Evolutionary conservation across 2,797 vertebrate species (phyloP).

Genomic region (Molothrus aeneus): DNA sequence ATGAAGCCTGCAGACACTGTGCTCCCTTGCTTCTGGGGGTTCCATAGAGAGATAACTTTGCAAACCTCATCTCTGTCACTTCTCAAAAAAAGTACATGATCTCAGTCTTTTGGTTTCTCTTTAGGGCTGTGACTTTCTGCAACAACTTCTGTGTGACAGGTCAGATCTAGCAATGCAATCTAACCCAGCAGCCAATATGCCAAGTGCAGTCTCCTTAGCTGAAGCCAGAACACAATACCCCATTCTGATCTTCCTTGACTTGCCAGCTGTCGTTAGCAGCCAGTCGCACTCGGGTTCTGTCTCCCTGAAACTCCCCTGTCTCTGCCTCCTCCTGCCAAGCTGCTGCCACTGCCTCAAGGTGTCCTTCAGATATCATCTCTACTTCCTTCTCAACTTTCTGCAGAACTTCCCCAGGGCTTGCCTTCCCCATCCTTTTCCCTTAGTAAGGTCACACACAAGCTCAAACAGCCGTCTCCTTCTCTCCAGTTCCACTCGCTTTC

Average conservation of each 20-base stretch:
- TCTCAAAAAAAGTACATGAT: background rate
- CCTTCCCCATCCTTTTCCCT: background rate
- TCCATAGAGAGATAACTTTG: background rate
- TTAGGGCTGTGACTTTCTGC: background rate
- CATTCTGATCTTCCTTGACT: background rate
- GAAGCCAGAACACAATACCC: background rate
- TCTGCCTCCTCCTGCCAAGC: slow-evolving; percentile 6
- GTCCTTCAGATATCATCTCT: background rate
- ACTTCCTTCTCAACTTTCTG: background rate
- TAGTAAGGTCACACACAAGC: background rate
- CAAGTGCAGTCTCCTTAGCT: background rate
- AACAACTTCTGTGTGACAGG: background rate
- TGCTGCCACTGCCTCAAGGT: background rate
- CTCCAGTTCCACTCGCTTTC: background rate
- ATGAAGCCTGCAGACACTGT: background rate
- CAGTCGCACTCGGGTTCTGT: accelerated
- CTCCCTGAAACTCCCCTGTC: background rate
- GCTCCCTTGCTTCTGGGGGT: background rate
- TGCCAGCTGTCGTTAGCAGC: background rate
- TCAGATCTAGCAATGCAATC: background rate
- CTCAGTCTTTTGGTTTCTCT: background rate
- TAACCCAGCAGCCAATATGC: background rate
- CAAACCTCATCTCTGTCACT: background rate
- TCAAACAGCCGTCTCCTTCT: background rate
- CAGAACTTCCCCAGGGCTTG: background rate